A percentile compares a stretch with the other conserved stretches of the same genome.
phyloP scores from a whole-genome alignment of 2,888 invertebrate genomes.

The Dryococelus australis region DNA sequence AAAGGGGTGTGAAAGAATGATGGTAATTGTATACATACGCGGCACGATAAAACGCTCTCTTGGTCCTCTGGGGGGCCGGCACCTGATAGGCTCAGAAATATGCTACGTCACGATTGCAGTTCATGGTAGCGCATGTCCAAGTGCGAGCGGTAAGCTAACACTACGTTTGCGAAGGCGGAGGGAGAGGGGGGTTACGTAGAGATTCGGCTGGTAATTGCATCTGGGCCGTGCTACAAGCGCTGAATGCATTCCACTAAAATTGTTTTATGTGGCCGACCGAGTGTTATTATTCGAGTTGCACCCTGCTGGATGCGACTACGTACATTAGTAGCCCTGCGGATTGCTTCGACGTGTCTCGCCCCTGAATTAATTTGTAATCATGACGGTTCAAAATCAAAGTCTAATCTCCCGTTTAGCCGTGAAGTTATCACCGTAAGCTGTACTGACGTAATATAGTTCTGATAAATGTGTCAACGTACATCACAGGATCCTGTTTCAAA shows the following conservation, averaged over 20 bases:
- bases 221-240: not conserved
- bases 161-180: not conserved
- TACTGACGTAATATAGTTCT: no score
- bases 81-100: slow-evolving; percentile 16
- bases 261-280: not conserved
- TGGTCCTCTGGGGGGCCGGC: not conserved
- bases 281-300: not conserved
- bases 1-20: not conserved
- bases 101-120: not conserved
- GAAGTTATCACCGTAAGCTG: not conserved
- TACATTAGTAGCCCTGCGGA: not conserved
- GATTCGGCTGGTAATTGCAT: not conserved
- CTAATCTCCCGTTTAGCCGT: not conserved
- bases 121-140: not conserved
- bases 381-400: not conserved
- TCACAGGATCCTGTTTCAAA: no score
- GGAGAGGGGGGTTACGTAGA: not conserved
- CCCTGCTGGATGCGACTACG: not conserved
- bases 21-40: slow-evolving; percentile 9
- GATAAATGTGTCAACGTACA: no score
- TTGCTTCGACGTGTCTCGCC: not conserved
- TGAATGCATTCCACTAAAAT: slow-evolving; percentile 13
- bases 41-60: not conserved
- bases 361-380: not conserved
- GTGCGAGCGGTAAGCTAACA: not conserved